A percentile compares a stretch with the other conserved stretches of the same genome.
These are phyloP conservation scores for Macropodus opercularis DNA, from an alignment of 2,797 vertebrate genomes.

Conservation along the genomic window DNA sequence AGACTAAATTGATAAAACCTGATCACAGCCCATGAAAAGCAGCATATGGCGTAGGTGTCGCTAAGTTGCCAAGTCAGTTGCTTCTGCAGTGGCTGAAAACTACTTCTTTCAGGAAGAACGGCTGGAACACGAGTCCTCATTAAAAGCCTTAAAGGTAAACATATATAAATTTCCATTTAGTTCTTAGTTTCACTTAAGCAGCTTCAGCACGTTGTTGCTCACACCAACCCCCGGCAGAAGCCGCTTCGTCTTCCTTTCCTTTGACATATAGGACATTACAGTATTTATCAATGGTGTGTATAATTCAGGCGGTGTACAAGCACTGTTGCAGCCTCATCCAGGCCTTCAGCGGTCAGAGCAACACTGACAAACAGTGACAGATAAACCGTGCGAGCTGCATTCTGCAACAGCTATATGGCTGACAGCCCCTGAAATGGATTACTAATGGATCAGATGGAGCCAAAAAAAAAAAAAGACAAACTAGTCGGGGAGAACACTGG, in stretches of 20 bases:
- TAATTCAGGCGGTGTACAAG: conserved; percentile 45
- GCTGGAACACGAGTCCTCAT: not conserved
- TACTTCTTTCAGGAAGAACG: not conserved
- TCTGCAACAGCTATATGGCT: conserved; percentile 45
- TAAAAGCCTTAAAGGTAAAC: too few relatives aligned
- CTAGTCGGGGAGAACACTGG: conserved; percentile 5
- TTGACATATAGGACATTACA: conserved; percentile 33
- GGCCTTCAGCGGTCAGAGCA: conserved; percentile 35
- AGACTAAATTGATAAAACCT: not conserved
- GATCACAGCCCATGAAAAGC: not conserved
- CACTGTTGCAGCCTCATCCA: conserved; percentile 17
- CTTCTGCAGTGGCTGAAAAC: not conserved
- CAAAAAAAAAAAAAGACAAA: conserved; percentile 63
- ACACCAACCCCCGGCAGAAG: not conserved
- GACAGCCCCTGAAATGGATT: conserved; percentile 64
- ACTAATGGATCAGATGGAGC: conserved; percentile 74
- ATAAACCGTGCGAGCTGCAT: conserved; percentile 43
- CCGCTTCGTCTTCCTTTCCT: conserved; percentile 3
- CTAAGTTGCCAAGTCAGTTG: not conserved
- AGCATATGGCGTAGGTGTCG: not conserved
- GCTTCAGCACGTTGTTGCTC: not conserved
- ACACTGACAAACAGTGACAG: conserved; percentile 59
- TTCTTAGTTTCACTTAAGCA: not conserved
- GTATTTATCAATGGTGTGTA: conserved; percentile 46
- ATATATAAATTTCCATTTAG: too few relatives aligned